Conservation (phyloP, 2,888 invertebrate genomes). For the Sepiola atlantica region DNA sequence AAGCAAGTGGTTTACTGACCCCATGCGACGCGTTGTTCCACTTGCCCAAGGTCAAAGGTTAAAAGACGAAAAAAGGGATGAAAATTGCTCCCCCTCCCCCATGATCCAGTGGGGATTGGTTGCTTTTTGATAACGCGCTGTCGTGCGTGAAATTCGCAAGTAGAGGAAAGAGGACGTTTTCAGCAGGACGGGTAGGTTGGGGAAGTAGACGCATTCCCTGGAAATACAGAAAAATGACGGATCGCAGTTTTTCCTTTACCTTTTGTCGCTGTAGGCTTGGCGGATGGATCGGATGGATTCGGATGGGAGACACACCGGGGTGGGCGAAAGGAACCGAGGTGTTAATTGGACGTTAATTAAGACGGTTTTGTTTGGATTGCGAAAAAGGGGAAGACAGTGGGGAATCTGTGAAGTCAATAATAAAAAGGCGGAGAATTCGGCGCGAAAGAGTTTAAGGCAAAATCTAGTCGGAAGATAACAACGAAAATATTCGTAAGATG, state of each 20-base stretch:
- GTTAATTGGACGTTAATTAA: neutral
- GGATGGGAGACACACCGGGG: neutral
- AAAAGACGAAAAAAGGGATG: neutral
- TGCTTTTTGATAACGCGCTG: neutral
- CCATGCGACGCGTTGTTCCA: neutral
- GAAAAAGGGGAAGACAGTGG: neutral
- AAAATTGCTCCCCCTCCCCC: neutral
- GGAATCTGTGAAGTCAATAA: too few species aligned
- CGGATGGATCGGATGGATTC: neutral
- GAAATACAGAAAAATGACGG: neutral
- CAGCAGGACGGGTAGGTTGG: too few species aligned
- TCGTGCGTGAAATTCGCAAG: neutral
- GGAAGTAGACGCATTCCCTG: neutral
- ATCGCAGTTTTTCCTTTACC: neutral
- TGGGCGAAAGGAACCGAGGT: neutral
- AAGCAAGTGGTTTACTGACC: neutral
- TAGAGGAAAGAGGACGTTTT: neutral
- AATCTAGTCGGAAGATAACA: too few species aligned
- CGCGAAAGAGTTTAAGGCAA: neutral
- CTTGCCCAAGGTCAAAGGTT: neutral
- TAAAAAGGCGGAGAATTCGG: neutral
- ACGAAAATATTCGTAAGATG: too few species aligned
- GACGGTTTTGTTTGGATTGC: neutral
- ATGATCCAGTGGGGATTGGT: neutral
- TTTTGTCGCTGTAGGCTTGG: neutral